A percentile compares a stretch with the other conserved stretches of the same genome.
phyloP scores from a whole-genome alignment of 2,888 invertebrate species.

The Trissolcus brochymenae region DNA sequence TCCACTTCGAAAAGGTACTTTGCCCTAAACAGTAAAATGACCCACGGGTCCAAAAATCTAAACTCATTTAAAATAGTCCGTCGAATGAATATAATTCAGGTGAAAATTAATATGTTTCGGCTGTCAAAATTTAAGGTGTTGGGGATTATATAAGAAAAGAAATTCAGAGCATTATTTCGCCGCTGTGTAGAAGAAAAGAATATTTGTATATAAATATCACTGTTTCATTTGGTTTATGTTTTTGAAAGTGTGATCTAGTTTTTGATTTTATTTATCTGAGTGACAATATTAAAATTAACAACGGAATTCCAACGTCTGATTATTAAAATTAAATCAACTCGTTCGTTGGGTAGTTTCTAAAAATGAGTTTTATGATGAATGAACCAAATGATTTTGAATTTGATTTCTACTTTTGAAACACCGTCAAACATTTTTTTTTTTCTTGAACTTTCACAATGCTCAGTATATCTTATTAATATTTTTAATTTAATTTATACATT shows the following conservation, averaged over 20 bases:
- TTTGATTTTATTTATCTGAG: constrained; percentile 1
- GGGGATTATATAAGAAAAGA: constrained; percentile 36
- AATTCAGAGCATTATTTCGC: constrained; percentile 31
- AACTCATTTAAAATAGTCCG: constrained; percentile 11
- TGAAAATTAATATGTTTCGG: constrained; percentile 15
- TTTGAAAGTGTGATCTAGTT: constrained; percentile 13
- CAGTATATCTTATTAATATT: too few species aligned
- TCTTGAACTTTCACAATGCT: too few species aligned
- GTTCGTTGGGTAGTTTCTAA: not conserved
- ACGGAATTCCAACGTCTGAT: not conserved
- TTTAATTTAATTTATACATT: too few species aligned
- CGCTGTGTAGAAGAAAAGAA: not conserved
- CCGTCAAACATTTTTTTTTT: too few species aligned
- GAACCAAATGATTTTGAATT: too few species aligned
- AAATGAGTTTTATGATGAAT: constrained; percentile 3
- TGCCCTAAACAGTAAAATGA: constrained; percentile 1
- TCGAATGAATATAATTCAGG: constrained; percentile 25
- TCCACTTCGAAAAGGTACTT: constrained; percentile 19
- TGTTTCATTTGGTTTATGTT: constrained; percentile 5
- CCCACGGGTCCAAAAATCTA: constrained; percentile 16
- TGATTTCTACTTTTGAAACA: too few species aligned
- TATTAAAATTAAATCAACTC: too few species aligned
- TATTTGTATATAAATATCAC: constrained; percentile 8
- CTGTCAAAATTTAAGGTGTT: not conserved
- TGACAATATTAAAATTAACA: not conserved